phyloP scores from a whole-genome alignment of 1,140 invertebrate species.

The Parasteatoda tepidariorum region DNA sequence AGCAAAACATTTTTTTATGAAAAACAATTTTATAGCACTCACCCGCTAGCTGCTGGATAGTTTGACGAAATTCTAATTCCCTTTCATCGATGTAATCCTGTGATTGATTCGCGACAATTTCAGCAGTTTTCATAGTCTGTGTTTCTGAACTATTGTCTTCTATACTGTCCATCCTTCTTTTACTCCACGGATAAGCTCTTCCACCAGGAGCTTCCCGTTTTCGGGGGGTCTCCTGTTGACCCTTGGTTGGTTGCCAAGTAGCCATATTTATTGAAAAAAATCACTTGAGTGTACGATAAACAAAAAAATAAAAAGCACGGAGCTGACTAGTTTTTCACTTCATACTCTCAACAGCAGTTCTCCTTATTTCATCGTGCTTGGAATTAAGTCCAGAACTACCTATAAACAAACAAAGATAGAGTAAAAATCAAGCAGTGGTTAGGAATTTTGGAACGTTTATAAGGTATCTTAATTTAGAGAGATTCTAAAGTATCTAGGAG shows the following conservation, averaged over 20 bases:
- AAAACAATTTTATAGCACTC: not conserved
- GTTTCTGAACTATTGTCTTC: conserved; percentile 73
- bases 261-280: conserved; percentile 7
- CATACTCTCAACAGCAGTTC: too few species aligned
- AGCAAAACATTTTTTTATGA: too few species aligned
- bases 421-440: too few species aligned
- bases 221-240: not conserved
- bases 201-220: conserved; percentile 8
- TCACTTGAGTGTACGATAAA: too few species aligned
- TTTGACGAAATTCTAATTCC: conserved; percentile 90
- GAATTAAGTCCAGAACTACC: too few species aligned
- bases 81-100: conserved; percentile 95
- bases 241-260: conserved; percentile 6
- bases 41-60: conserved; percentile 74
- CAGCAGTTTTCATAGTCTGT: conserved; percentile 83
- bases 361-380: not conserved
- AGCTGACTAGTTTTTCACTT: too few species aligned
- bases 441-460: too few species aligned
- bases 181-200: conserved; percentile 38
- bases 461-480: too few species aligned
- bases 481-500: too few species aligned
- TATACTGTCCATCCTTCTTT: conserved; percentile 40
- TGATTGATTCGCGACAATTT: conserved; percentile 91
- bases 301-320: not conserved
- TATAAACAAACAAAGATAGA: too few species aligned